Evolutionary conservation across 2,888 invertebrate species (phyloP), one percentile per base, ranked within the genome.

Genomic region (Drosophila dives): DNA sequence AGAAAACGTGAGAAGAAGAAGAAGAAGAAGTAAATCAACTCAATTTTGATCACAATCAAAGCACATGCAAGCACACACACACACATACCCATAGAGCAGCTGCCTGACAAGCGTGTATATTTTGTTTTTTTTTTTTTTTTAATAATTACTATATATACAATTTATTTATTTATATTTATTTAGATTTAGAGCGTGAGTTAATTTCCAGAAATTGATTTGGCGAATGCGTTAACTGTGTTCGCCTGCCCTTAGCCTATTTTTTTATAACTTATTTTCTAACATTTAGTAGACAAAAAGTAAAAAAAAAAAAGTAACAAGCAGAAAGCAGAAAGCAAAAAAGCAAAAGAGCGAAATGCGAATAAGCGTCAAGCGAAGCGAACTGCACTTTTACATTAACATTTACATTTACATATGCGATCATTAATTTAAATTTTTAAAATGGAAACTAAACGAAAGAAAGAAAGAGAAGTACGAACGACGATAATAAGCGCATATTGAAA

Each of bases 141-240:
- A 65, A 69, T 74, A 86, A 73, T 83, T 67, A 86, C 83, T 80
- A 86, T 74, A 89, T 82, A 88, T 83, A 90, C 89, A 90, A 89
- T 90, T 86, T 86, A 86, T 89, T 89, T 86, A 89, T 90, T 90
- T 86, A 90, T 86, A 86, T 86, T 89, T 89, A 90, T 90, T 89
- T 89, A 90, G 87, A 83, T 71, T 75, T 90, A 90, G 80, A 72
- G 79, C 82, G 77, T 86, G 89, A 86, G 83, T 72, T 75, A 75
- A 78, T 70, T 71, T 86, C 71, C 67, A 58, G 70, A 63, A 71
- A 70, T 67, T 66, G 65, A 64, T 40, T 36, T 29, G 64, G 64
- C 72, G 58, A 59, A 54, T 26, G 60, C 56, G 58, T 61, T 26
- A 64, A 36, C 8, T 12, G 34, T n/a, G 60, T 71, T 64, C 65